Evolutionary conservation across 2,797 vertebrate species (phyloP).

Genomic region (Perdix hodgsoniae): DNA sequence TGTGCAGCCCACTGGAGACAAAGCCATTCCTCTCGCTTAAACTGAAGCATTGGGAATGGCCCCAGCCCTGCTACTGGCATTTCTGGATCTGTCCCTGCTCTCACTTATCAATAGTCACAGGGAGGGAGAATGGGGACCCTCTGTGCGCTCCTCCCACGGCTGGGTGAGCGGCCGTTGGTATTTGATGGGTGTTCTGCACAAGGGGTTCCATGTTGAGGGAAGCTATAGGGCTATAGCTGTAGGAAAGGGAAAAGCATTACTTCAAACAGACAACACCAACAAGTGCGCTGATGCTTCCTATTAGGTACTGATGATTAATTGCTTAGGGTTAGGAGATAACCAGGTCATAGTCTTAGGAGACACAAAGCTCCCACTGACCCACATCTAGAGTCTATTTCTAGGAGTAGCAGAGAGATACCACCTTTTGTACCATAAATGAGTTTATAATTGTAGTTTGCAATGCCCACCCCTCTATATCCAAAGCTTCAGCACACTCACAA

Average conservation of each 20-base stretch:
- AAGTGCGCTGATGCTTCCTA: not conserved
- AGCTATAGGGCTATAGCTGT: not conserved
- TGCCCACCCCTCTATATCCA: not conserved
- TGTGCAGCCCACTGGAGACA: not conserved
- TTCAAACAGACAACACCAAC: not conserved
- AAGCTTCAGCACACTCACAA: not conserved
- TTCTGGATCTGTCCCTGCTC: not conserved
- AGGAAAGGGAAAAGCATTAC: not conserved
- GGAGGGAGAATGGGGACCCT: not conserved
- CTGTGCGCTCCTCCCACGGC: not conserved
- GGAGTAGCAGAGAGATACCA: not conserved
- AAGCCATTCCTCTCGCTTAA: not conserved
- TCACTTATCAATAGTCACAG: accelerated
- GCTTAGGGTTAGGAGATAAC: constrained; percentile 25
- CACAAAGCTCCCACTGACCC: not conserved
- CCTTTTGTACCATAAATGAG: not conserved
- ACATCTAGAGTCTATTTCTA: constrained; percentile 6
- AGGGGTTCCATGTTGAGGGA: accelerated
- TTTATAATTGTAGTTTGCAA: not conserved
- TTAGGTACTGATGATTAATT: constrained; percentile 54
- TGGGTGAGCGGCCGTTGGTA: not conserved
- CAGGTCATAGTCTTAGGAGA: constrained; percentile 45
- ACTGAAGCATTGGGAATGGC: not conserved
- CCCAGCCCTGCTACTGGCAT: not conserved
- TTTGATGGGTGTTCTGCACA: not conserved